Conservation (phyloP, 2,113 vertebrate genomes). For the Zingel zingel region DNA sequence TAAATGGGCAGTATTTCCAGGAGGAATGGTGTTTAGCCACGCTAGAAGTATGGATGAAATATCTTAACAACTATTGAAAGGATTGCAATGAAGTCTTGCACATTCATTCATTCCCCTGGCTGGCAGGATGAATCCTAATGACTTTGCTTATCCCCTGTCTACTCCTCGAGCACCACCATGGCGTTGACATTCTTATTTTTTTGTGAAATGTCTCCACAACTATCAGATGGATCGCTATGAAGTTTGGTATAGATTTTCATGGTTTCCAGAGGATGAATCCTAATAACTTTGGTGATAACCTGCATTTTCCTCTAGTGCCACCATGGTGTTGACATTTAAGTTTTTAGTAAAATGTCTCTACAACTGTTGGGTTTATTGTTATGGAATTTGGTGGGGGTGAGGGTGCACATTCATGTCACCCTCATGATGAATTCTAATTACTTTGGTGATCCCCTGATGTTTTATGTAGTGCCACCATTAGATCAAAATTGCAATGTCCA, state of each 20-base stretch:
- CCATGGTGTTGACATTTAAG: background rate
- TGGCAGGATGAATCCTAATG: background rate
- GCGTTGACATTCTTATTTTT: background rate
- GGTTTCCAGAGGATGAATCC: background rate
- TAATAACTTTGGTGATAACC: background rate
- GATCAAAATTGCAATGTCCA: background rate
- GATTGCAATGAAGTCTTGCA: background rate
- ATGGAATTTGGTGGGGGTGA: background rate
- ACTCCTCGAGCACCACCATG: background rate
- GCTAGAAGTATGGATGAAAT: background rate
- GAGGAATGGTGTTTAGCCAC: background rate
- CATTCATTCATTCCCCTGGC: background rate
- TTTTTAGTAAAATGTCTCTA: background rate
- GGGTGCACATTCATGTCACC: background rate
- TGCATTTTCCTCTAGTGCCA: background rate
- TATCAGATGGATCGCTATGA: no score
- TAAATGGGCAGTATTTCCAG: background rate
- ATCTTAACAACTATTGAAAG: background rate
- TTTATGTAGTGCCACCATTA: background rate
- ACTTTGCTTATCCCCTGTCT: background rate
- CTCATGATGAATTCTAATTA: no score
- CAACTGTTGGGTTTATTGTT: background rate
- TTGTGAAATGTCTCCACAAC: background rate
- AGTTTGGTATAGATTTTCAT: no score
- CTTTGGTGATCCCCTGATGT: background rate